A percentile compares a stretch with the other conserved stretches of the same genome.
Conservation (phyloP, 2,888 invertebrate species). For the Cephus sareptanus region DNA sequence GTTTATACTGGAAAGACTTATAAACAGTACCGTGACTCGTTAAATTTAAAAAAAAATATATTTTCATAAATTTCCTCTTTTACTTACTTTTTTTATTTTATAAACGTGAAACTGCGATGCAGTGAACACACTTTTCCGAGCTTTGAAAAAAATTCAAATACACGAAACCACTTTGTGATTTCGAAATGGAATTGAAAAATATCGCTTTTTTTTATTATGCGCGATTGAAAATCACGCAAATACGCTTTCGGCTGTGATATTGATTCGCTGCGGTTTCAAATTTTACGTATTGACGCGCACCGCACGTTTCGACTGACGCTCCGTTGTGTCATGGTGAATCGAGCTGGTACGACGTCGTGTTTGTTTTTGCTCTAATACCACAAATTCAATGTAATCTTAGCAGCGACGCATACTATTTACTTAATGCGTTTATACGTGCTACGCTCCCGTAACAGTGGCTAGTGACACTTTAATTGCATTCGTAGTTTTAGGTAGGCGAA, state of each 20-base stretch:
- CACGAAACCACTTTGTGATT: background rate
- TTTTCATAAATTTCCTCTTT: background rate
- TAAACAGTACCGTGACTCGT: background rate
- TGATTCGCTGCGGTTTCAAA: background rate
- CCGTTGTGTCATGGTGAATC: background rate
- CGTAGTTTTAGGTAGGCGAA: background rate
- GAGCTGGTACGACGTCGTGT: background rate
- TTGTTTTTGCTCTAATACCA: background rate
- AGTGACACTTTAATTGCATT: background rate
- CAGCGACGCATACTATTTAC: background rate
- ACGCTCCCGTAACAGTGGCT: background rate
- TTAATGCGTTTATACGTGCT: background rate
- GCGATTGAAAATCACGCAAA: background rate
- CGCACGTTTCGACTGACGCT: background rate
- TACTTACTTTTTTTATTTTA: background rate
- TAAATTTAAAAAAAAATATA: background rate
- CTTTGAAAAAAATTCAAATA: background rate
- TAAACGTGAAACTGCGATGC: background rate
- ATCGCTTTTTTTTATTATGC: background rate
- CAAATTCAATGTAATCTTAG: background rate
- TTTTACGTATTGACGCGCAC: background rate
- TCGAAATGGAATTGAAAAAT: background rate
- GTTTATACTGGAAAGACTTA: background rate
- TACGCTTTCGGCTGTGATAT: background rate
- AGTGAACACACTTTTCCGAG: background rate